Base-by-base conservation (phyloP, 2,888 invertebrate genomes). In the Nesidiocoris tenuis region DNA sequence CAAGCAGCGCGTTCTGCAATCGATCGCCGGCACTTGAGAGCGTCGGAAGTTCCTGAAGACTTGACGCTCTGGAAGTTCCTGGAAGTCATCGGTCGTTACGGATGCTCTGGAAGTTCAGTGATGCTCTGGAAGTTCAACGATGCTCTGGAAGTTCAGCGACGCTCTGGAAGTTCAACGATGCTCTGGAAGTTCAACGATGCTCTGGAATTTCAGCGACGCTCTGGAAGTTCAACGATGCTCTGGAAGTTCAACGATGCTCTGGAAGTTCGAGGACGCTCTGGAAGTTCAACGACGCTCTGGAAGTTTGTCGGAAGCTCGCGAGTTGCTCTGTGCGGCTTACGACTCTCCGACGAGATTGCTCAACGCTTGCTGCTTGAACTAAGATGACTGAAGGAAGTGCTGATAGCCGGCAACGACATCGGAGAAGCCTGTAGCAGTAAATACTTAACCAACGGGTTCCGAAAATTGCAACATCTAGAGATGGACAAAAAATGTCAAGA, bases 371-470 rank as follows among this genome's bases (percentile, higher is more conserved):
- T 61, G 61, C 16, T 7, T 56, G 39, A 74, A 76, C 77, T 77
- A 76, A 76, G 67, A 75, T 77, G 56, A 75, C 68, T 68, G 75
- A 63, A 61, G 72, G 24, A 54, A 24, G 57, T 56, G 64, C 24
- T n/a, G 17, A 59, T 16, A 61, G 19, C 25, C 74, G 16, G 54
- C 74, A 55, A 54, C 55, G 65, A 66, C 56, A 74, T 76, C 75
- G 67, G 75, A 39, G 39, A 39, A 75, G 77, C 78, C 78, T 78
- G 78, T 74, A 78, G 78, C 78, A 78, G 70, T 77, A 70, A 78
- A 78, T 61, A 70, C 76, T 78, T 79, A 76, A 79, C 76, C 79
- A 79, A 78, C 76, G 66, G 76, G 77, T 65, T 65, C 77, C 57
- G 56, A 71, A 17, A 63, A 23, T 5, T 5, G 18, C n/a, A 39